Evolutionary conservation across 2,113 vertebrate species (phyloP), one percentile per base, ranked within the genome.

Genomic region (Lepisosteus oculatus): DNA sequence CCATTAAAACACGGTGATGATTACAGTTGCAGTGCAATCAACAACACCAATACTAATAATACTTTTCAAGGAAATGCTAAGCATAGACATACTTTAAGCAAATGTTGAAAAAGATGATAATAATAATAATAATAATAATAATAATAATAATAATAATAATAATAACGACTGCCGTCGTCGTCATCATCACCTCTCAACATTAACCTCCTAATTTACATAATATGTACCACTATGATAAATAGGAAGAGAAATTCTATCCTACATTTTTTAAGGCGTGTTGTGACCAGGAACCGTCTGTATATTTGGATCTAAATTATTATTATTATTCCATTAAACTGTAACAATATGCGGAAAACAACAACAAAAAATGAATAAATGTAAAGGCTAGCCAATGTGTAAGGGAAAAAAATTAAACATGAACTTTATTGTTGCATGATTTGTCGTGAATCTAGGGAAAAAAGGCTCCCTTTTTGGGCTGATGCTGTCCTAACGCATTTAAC

Each of bases 401-500:
- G 55, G 80, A 55, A 75, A 57, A 5, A 5, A 68, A 66, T 74
- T 59, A 77, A 75, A 76, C 79, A 80, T 77, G 71, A 72, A 74
- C 76, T 76, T 29, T 76, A 74, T 64, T 72, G 72, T 78, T 72
- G 42, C 72, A 80, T 91, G 90, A 90, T 91, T 91, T 90, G 89
- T 89, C 85, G 77, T 85, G 57, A 83, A 74, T 74, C 67, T 63
- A 78, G 8, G 84, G 84, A 81, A 81, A 78, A 84, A 29, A 29
- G 63, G 85, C 84, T 81, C 79, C 78, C 72, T 76, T 81, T 94
- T 92, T 86, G 93, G 93, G 94, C 92, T 94, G 86, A 91, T 91
- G 95, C 95, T 98, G 96, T 97, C 97, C 96, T 94, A 94, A 96
- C 94, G 93, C 93, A 96, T 99, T 99, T 98, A 95, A 92, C 94